These are phyloP conservation scores for Oxystoma pomonae DNA, from an alignment of 2,888 invertebrate species.

Conservation along the genomic window DNA sequence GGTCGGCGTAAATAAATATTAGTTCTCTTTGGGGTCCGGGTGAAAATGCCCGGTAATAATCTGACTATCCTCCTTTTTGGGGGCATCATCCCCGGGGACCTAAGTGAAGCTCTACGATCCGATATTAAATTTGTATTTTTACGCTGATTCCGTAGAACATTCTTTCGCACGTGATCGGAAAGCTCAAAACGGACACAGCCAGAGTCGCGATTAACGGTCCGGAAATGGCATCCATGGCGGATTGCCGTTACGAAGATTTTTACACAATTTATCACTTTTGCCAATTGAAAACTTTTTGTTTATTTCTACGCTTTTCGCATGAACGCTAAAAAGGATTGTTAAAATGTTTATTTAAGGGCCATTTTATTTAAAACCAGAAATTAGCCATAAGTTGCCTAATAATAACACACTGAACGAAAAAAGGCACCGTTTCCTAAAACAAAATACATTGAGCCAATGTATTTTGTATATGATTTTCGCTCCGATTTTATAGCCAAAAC, in stretches of 20 bases:
- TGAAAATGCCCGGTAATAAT: conserved; percentile 40
- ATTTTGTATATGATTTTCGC: no score
- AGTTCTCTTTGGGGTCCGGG: conserved; percentile 19
- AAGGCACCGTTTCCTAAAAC: no score
- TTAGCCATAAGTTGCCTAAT: no score
- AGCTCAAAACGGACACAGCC: conserved; percentile 42
- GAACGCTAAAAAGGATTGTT: no score
- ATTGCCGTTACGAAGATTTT: neutral
- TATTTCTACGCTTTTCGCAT: no score
- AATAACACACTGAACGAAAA: no score
- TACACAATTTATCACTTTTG: no score
- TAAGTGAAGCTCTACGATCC: conserved; percentile 42
- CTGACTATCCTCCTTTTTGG: conserved; percentile 33
- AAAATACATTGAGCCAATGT: no score
- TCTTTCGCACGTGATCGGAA: conserved; percentile 53
- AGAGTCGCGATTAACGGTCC: conserved; percentile 54
- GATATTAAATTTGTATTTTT: conserved; percentile 63
- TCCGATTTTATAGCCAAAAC: no score
- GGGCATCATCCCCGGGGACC: conserved; percentile 32
- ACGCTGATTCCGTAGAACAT: conserved; percentile 59
- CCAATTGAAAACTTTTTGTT: no score
- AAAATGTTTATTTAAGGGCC: no score
- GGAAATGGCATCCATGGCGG: conserved; percentile 37
- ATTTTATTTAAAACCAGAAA: no score
- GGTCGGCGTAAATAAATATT: conserved; percentile 13